phyloP scores from a whole-genome alignment of 2,113 vertebrate species.

The Chaenogobius annularis region DNA sequence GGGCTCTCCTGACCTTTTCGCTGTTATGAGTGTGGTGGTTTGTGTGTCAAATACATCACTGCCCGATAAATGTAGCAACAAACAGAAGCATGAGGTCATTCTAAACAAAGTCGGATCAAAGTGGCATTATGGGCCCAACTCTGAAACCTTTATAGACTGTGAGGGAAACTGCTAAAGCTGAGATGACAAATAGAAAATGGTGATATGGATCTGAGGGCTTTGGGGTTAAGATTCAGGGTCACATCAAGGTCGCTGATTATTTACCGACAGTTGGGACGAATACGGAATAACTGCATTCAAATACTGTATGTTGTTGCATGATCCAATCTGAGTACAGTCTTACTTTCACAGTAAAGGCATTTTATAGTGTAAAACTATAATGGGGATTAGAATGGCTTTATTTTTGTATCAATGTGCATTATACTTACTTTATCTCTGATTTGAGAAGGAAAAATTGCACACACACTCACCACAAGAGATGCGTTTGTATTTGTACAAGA shows the following conservation, averaged over 20 bases:
- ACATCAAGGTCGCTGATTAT: neutral
- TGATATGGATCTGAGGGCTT: slow-evolving; percentile 13
- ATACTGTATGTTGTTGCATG: too few species aligned
- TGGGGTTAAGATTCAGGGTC: neutral
- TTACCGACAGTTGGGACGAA: too few species aligned
- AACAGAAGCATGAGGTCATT: slow-evolving; percentile 1
- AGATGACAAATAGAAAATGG: neutral
- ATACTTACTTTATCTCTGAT: too few species aligned
- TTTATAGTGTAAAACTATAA: too few species aligned
- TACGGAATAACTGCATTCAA: too few species aligned
- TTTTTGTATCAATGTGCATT: too few species aligned
- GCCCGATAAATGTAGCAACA: neutral
- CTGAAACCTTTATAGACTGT: slow-evolving; percentile 19
- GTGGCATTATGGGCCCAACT: slow-evolving; percentile 18
- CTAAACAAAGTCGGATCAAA: slow-evolving; percentile 16
- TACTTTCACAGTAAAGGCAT: too few species aligned
- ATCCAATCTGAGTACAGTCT: too few species aligned
- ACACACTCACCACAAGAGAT: too few species aligned
- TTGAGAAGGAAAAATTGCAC: too few species aligned
- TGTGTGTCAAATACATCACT: slow-evolving; percentile 9
- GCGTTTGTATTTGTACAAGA: too few species aligned
- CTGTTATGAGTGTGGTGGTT: slow-evolving; percentile 30
- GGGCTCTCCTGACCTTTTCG: slow-evolving; percentile 55
- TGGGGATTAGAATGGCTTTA: too few species aligned
- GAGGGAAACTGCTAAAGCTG: slow-evolving; percentile 12